Conservation (phyloP, 2,888 invertebrate genomes). For the Synanthedon tipuliformis region DNA sequence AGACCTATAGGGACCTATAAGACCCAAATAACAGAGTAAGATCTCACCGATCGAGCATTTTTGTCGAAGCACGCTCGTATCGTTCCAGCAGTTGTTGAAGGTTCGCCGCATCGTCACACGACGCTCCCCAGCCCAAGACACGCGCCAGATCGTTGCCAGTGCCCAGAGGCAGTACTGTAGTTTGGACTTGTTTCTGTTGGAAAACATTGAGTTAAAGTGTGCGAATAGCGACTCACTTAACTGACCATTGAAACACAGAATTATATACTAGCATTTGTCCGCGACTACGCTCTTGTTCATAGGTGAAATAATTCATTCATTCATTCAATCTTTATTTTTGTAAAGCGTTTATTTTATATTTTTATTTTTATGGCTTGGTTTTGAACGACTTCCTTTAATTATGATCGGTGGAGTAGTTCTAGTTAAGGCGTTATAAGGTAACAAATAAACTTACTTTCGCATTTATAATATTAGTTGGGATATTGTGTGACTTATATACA, state of each 20-base stretch:
- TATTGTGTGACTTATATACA: too few species aligned
- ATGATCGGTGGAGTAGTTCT: too few species aligned
- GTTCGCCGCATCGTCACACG: slow-evolving; percentile 95
- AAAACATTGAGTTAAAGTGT: neutral
- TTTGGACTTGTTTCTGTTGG: slow-evolving; percentile 89
- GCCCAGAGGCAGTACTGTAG: slow-evolving; percentile 94
- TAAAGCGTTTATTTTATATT: too few species aligned
- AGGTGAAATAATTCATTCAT: too few species aligned
- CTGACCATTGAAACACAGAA: neutral
- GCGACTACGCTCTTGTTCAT: too few species aligned
- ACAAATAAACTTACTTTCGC: too few species aligned
- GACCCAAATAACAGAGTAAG: neutral
- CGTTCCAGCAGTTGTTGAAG: slow-evolving; percentile 91
- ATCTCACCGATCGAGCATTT: slow-evolving; percentile 91
- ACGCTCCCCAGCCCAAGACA: slow-evolving; percentile 96
- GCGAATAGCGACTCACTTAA: neutral
- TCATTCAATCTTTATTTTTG: too few species aligned
- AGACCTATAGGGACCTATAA: too few species aligned
- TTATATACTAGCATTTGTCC: neutral
- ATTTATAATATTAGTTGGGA: too few species aligned
- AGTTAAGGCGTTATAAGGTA: too few species aligned
- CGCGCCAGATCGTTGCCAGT: slow-evolving; percentile 97
- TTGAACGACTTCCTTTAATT: too few species aligned
- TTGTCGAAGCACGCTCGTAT: slow-evolving; percentile 96
- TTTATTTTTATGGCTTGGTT: too few species aligned